A percentile compares a stretch with the other conserved stretches of the same genome.
Evolutionary conservation across 2,888 invertebrate genomes (phyloP).

Genomic region (Oscheius sp.): DNA sequence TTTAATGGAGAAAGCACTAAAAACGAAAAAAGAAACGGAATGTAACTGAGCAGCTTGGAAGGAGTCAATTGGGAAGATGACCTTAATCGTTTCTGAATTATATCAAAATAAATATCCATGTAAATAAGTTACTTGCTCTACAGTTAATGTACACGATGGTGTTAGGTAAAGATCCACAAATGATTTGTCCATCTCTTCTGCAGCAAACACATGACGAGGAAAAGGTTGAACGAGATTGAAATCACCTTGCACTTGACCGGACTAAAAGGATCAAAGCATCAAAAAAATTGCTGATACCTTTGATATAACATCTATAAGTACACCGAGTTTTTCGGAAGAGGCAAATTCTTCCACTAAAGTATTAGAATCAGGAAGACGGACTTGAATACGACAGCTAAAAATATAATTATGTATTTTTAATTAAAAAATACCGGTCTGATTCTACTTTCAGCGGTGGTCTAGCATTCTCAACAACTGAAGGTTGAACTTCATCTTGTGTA

Average conservation of each 20-base stretch:
- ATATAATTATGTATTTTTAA: not conserved
- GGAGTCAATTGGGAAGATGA: not conserved
- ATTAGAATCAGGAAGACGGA: conserved; percentile 49
- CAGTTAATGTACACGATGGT: conserved; percentile 49
- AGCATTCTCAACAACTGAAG: not conserved
- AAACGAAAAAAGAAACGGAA: conserved; percentile 9
- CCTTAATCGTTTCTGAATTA: too few relatives aligned
- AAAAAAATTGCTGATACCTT: conserved; percentile 13
- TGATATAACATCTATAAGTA: conserved; percentile 40
- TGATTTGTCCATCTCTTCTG: conserved; percentile 43
- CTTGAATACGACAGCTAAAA: conserved; percentile 48
- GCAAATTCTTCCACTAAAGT: conserved; percentile 51
- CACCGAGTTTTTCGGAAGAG: conserved; percentile 45
- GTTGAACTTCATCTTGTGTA: not conserved
- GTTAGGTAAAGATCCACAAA: conserved; percentile 53
- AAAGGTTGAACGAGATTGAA: conserved; percentile 52
- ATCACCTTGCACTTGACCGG: conserved; percentile 15
- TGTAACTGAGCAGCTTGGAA: not conserved
- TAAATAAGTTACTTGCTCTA: conserved; percentile 39
- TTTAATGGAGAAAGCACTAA: conserved; percentile 16
- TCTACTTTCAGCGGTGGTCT: conserved; percentile 20
- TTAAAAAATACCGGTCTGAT: conserved; percentile 11
- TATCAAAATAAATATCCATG: too few relatives aligned
- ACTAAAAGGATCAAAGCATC: not conserved
- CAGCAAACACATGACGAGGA: conserved; percentile 48